Percentiles rank a stretch among this genome's conserved stretches.
phyloP scores from a whole-genome alignment of 2,113 vertebrate genomes.

The Galeopterus variegatus region DNA sequence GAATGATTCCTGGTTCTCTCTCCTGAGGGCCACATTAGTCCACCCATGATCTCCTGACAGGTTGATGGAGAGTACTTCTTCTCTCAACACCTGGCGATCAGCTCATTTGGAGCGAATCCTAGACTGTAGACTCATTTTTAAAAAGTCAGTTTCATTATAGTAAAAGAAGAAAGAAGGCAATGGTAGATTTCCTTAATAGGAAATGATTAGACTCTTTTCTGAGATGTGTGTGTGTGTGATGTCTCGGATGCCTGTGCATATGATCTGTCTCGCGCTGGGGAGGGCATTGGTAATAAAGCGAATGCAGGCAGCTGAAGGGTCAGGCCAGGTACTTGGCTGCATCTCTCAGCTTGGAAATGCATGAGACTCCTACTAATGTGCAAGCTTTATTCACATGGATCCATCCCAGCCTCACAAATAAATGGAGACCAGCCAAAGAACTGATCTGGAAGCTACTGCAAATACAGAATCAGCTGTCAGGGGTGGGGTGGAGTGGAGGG shows the following conservation, averaged over 20 bases:
- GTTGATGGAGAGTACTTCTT: slow-evolving; percentile 15
- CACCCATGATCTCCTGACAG: not conserved
- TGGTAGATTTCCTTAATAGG: not conserved
- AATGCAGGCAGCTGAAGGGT: not conserved
- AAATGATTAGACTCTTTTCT: not conserved
- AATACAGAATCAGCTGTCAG: not conserved
- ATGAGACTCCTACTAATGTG: slow-evolving; percentile 48
- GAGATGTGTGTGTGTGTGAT: not conserved
- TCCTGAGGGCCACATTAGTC: not conserved
- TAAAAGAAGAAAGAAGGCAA: not conserved
- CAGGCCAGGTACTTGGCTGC: not conserved
- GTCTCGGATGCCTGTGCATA: not conserved
- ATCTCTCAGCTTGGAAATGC: slow-evolving; percentile 18
- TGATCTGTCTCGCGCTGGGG: not conserved
- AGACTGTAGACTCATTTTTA: not conserved
- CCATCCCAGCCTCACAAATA: slow-evolving; percentile 15
- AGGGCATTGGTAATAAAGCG: not conserved
- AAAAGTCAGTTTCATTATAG: not conserved
- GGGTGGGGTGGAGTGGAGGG: not conserved
- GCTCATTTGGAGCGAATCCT: slow-evolving; percentile 34
- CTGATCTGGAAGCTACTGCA: slow-evolving; percentile 21
- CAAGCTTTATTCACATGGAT: slow-evolving; percentile 28
- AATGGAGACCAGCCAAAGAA: slow-evolving; percentile 55
- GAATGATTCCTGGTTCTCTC: not conserved
- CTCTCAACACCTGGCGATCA: slow-evolving; percentile 22